Evolutionary conservation across 2,797 vertebrate genomes (phyloP).

Genomic region (Rhynchonycteris naso): DNA sequence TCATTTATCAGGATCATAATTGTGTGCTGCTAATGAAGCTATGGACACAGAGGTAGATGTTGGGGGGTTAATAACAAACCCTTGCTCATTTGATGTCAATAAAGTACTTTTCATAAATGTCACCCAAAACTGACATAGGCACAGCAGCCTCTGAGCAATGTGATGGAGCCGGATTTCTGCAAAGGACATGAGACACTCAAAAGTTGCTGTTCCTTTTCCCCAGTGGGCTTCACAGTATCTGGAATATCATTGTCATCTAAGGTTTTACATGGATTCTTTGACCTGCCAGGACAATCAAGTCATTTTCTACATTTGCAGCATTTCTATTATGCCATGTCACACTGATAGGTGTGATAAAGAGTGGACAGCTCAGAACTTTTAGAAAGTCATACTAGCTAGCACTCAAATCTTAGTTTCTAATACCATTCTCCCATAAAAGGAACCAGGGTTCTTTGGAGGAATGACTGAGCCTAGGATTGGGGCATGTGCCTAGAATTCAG

Average conservation of each 20-base stretch:
- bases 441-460: neutral
- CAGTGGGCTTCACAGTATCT: neutral
- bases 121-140: neutral
- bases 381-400: neutral
- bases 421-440: neutral
- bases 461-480: neutral
- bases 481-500: neutral
- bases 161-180: neutral
- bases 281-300: neutral
- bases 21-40: neutral
- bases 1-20: neutral
- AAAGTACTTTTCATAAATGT: neutral
- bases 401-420: constrained; percentile 3
- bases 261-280: neutral
- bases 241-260: neutral
- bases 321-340: neutral
- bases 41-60: neutral
- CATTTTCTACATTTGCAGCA: neutral
- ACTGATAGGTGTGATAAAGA: neutral
- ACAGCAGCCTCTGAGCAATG: neutral
- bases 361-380: neutral
- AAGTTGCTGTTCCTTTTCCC: neutral
- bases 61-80: neutral
- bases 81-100: neutral
- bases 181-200: neutral